Percentiles rank a stretch among this genome's conserved stretches.
Evolutionary conservation across 2,113 vertebrate genomes (phyloP).

Genomic region (Tympanuchus pallidicinctus): DNA sequence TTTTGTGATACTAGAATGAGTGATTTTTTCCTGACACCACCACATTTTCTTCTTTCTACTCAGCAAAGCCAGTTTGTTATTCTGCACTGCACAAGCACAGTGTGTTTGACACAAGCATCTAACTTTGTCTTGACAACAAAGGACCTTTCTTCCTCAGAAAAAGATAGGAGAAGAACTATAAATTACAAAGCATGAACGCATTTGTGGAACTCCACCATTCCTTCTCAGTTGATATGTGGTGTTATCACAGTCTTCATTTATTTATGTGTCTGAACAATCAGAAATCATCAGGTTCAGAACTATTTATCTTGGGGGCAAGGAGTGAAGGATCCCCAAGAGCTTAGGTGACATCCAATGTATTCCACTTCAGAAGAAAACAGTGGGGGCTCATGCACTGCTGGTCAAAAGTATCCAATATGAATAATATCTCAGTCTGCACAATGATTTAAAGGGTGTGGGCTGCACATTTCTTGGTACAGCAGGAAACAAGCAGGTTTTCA

Average conservation of each 20-base stretch:
- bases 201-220: not conserved
- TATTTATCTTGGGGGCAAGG: not conserved
- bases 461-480: not conserved
- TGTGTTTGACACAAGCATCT: constrained; percentile 3
- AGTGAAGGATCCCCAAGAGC: not conserved
- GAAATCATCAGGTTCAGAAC: not conserved
- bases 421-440: not conserved
- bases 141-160: not conserved
- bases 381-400: not conserved
- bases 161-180: not conserved
- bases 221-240: not conserved
- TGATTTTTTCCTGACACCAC: not conserved
- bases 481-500: not conserved
- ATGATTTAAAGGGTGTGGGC: not conserved
- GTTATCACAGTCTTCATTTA: not conserved
- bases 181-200: not conserved
- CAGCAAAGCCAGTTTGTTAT: not conserved
- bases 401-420: not conserved
- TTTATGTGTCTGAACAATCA: not conserved
- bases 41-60: not conserved
- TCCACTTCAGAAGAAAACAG: not conserved
- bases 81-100: not conserved
- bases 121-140: constrained; percentile 22
- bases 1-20: not conserved
- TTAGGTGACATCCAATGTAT: not conserved